Evolutionary conservation across 2,797 vertebrate species (phyloP).

Genomic region (Spondyliosoma cantharus): DNA sequence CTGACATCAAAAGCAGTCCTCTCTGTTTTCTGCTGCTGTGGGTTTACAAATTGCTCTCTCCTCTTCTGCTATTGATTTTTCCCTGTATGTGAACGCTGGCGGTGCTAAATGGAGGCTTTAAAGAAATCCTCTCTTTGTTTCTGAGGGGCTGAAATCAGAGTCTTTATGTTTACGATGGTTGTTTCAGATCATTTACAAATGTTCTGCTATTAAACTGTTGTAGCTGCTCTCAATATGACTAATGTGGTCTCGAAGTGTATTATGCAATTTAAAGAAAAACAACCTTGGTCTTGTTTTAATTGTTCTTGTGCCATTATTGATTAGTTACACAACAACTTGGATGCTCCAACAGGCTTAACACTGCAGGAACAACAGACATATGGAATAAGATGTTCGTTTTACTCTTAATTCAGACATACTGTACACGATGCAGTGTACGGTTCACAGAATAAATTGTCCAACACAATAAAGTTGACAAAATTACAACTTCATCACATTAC

Average conservation of each 20-base stretch:
- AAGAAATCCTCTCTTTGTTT: constrained; percentile 3
- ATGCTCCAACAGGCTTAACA: too few relatives aligned
- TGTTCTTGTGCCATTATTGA: too few relatives aligned
- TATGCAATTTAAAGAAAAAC: neutral
- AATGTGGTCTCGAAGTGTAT: neutral
- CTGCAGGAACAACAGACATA: too few relatives aligned
- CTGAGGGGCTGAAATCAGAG: neutral
- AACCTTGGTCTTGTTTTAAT: too few relatives aligned
- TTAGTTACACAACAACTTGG: too few relatives aligned
- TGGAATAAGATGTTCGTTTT: too few relatives aligned
- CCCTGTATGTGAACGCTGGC: neutral
- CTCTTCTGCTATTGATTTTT: constrained; percentile 35
- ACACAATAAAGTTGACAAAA: too few relatives aligned
- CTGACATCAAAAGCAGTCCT: neutral
- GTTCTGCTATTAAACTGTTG: neutral
- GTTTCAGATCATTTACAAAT: neutral
- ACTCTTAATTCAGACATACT: too few relatives aligned
- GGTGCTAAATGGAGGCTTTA: neutral
- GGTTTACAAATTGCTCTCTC: constrained; percentile 28
- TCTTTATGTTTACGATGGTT: neutral
- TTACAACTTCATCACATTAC: too few relatives aligned
- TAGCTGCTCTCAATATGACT: neutral
- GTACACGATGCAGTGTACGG: too few relatives aligned
- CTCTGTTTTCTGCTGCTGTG: constrained; percentile 26
- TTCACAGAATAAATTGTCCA: too few relatives aligned